phyloP scores from a whole-genome alignment of 2,888 invertebrate species.

The Lissonota sp. region DNA sequence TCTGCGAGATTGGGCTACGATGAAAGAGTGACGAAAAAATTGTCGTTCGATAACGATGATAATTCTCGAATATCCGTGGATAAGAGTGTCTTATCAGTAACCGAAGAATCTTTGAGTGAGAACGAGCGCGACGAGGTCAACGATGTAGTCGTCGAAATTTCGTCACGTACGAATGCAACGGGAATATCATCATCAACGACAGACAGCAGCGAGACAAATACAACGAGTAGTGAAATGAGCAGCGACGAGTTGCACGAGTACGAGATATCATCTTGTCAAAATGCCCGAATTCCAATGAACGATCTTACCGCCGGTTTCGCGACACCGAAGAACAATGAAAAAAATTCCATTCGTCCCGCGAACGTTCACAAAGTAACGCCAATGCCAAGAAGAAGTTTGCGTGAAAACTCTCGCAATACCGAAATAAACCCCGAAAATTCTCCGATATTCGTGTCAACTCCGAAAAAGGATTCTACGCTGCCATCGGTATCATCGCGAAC shows the following conservation, averaged over 20 bases:
- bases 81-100: constrained; percentile 64
- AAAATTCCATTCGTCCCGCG: no score
- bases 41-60: constrained; percentile 14
- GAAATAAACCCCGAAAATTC: background rate
- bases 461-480: constrained; percentile 35
- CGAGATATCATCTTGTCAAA: constrained; percentile 71
- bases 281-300: background rate
- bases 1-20: background rate
- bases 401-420: background rate
- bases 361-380: background rate
- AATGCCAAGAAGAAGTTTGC: constrained; percentile 39
- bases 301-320: background rate
- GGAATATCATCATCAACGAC: constrained; percentile 63
- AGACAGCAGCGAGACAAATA: constrained; percentile 74
- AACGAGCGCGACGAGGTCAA: constrained; percentile 40
- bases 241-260: constrained; percentile 80
- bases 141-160: constrained; percentile 18
- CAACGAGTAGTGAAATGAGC: constrained; percentile 77
- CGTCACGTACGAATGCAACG: constrained; percentile 14
- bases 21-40: background rate
- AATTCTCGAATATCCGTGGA: constrained; percentile 51
- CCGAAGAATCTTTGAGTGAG: constrained; percentile 16
- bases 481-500: constrained; percentile 20
- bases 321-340: no score
- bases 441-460: constrained; percentile 21